Evolutionary conservation across 2,888 invertebrate genomes (phyloP).

Genomic region (Deilephila elpenor): DNA sequence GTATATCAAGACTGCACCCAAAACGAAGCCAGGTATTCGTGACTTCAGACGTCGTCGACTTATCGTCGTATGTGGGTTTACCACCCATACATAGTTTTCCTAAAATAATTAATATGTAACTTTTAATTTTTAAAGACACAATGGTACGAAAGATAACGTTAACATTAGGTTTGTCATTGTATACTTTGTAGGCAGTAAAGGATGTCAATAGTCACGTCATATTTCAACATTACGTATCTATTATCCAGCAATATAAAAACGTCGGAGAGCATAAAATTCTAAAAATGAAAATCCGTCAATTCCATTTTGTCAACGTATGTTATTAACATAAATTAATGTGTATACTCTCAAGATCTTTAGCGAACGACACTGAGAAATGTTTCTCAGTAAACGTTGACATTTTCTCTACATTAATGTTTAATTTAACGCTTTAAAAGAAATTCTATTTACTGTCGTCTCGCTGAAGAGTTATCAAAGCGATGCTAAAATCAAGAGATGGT

Average conservation of each 20-base stretch:
- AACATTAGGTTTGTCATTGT: too few relatives aligned
- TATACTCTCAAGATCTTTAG: conserved; percentile 37
- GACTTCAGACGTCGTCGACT: too few relatives aligned
- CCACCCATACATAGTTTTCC: too few relatives aligned
- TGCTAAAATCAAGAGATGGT: conserved; percentile 27
- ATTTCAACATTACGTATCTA: neutral
- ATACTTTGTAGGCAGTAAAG: too few relatives aligned
- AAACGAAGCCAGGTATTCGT: too few relatives aligned
- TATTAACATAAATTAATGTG: conserved; percentile 42
- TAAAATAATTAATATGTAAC: too few relatives aligned
- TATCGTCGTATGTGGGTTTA: too few relatives aligned
- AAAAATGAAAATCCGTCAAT: neutral
- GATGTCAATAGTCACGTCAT: too few relatives aligned
- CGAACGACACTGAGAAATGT: conserved; percentile 42
- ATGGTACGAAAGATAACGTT: too few relatives aligned
- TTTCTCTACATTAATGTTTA: conserved; percentile 49
- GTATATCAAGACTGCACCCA: too few relatives aligned
- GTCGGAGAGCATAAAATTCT: neutral
- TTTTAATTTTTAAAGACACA: too few relatives aligned
- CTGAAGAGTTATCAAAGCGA: conserved; percentile 35
- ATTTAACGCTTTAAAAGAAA: conserved; percentile 45
- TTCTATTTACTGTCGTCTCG: conserved; percentile 36
- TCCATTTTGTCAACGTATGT: neutral
- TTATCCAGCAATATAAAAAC: neutral
- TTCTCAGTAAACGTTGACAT: conserved; percentile 44